Evolutionary conservation across 2,113 vertebrate genomes (phyloP), one percentile per base, ranked within the genome.

Genomic region (Oncorhynchus nerka): DNA sequence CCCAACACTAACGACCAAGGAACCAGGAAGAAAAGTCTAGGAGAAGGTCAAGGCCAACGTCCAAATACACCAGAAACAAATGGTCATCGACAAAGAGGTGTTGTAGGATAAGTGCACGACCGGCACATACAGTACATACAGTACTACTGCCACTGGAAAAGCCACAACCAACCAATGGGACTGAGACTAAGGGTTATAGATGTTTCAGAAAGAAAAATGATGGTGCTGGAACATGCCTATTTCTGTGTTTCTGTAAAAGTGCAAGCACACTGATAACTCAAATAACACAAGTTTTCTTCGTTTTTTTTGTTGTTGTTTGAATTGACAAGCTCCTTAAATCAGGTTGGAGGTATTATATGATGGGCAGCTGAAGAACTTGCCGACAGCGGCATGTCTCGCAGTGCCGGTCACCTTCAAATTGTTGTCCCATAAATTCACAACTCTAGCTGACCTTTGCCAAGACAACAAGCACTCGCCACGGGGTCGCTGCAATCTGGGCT

Each of bases 1-100:
- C 82, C 74, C 28, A 71, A 91, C 80, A 88, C 89, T 80, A 82
- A 86, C 71, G 55, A 79, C 77, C 71, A 74, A 81, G 79, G 81
- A 76, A 77, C 71, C 75, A 81, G 79, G 81, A 76, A 77, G 74
- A 83, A 66, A 62, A 70, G 81, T 79, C 81, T 80, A 83, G 78
- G 66, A 30, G 15, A 79, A 78, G 75, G 83, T 80, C 81, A 86
- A 89, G 80, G 79, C 85, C 85, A 87, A 39, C 26, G 45, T 74
- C 74, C 59, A 78, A 78, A 87, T 81, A 82, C 72, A 81, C 82
- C 48, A 79, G 77, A 78, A 86, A 79, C 71, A 61, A 76, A 81
- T 78, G 81, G 83, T 82, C 76, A 79, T 75, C n/a, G 39, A 62
- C 66, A 24, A 75, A 11, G 72, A 16, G 16, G 61, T 49, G 34